Evolutionary conservation across 1,140 invertebrate species (phyloP), one percentile per base, ranked within the genome.

Genomic region (Apis florea): DNA sequence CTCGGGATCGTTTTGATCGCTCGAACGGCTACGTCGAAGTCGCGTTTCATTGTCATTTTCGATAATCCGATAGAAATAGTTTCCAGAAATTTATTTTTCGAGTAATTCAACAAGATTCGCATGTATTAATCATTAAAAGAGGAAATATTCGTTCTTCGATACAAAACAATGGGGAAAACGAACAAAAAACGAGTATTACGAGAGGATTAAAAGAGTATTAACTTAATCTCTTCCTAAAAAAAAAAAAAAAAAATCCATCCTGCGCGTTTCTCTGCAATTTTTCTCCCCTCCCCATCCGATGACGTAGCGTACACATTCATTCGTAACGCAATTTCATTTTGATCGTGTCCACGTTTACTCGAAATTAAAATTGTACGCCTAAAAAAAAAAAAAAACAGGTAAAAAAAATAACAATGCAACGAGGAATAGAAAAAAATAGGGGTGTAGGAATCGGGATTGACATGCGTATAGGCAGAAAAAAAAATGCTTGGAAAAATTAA

Each of bases 241-340:
- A 40, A 40, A 40, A 40, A 40, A 40, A 40, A 40, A 47, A 72
- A 72, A 56, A 72, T 40, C 54, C 40, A 58, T 47, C 21, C 31
- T 26, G 31, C 31, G 31, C 31, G 13, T 47, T 58, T n/a, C 10
- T 8, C 31, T 2, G 5, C 21, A 15, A 67, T 19, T 19, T 59
- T 40, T 21, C n/a, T 40, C 13, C n/a, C 21, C 21, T 31, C 21
- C 2, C 51, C 40, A 17, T 58, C 47, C 59, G 58, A 74, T 63
- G 72, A 74, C 47, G 15, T 31, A 19, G 8, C 49, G 40, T 31
- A 19, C 47, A 51, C 64, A 64, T 66, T 64, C 59, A n/a, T 75
- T 40, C 73, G 59, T 75, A 75, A 75, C 47, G 59, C 73, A 64
- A 75, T 75, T 75, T 64, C 73, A 61, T 75, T 70, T 70, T 49